A percentile compares a stretch with the other conserved stretches of the same genome.
These are phyloP conservation scores for Danio rerio DNA, from an alignment of 2,113 vertebrate genomes.

Conservation along the genomic window GRCz12tu NC_133184.1:34666501-34667000, in stretches of 20 bases:
- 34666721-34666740: neutral
- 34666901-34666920: constrained; percentile 73
- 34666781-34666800: constrained; percentile 85
- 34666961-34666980: constrained; percentile 75
- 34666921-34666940: constrained; percentile 76
- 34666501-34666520: neutral
- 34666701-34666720: neutral
- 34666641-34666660: neutral
- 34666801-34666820: constrained; percentile 70
- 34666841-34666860: constrained; percentile 82
- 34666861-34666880: constrained; percentile 80
- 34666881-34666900: constrained; percentile 52
- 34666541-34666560: neutral
- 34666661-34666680: neutral
- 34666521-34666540: constrained; percentile 13
- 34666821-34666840: constrained; percentile 82
- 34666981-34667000: constrained; percentile 85
- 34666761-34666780: constrained; percentile 76
- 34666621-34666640: neutral
- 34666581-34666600: constrained; percentile 8
- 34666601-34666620: constrained; percentile 5
- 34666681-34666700: neutral
- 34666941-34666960: constrained; percentile 81
- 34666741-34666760: neutral
- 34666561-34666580: constrained; percentile 5